These are phyloP conservation scores for Leptinotarsa tumamoca DNA, from an alignment of 2,888 invertebrate genomes.

Conservation along the genomic window DNA sequence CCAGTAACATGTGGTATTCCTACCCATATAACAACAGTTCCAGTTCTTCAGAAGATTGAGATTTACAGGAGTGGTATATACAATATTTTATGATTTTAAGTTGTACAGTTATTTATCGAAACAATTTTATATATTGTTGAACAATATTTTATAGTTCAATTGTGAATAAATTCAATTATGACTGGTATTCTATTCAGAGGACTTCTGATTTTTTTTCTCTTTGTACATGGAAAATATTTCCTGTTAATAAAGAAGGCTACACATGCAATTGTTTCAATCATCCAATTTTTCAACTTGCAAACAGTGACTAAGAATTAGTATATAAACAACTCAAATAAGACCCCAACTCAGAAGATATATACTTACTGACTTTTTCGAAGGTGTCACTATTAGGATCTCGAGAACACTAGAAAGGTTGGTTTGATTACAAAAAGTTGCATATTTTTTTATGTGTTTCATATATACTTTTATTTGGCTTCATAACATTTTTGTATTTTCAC, in stretches of 20 bases:
- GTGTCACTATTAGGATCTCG: no score
- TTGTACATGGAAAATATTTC: slow-evolving; percentile 2
- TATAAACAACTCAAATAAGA: no score
- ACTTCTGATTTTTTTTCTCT: slow-evolving; percentile 7
- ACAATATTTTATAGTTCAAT: slow-evolving; percentile 42
- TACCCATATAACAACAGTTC: slow-evolving; percentile 49
- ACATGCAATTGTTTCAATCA: background rate
- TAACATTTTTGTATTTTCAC: no score
- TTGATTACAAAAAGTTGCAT: no score
- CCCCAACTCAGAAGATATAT: no score
- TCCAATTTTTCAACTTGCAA: no score
- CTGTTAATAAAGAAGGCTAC: slow-evolving; percentile 5
- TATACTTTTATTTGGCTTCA: no score
- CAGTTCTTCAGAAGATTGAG: slow-evolving; percentile 46
- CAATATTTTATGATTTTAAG: slow-evolving; percentile 38
- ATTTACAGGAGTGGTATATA: slow-evolving; percentile 27
- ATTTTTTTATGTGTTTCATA: no score
- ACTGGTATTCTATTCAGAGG: slow-evolving; percentile 24
- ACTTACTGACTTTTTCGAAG: no score
- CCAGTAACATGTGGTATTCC: slow-evolving; percentile 43
- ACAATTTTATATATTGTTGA: slow-evolving; percentile 49
- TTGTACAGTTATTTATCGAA: slow-evolving; percentile 50
- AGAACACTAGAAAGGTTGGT: no score
- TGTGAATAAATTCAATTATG: slow-evolving; percentile 40
- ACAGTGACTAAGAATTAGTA: no score